A percentile compares a stretch with the other conserved stretches of the same genome.
Evolutionary conservation across 2,797 vertebrate species (phyloP).

Genomic region (Peromyscus attwateri): DNA sequence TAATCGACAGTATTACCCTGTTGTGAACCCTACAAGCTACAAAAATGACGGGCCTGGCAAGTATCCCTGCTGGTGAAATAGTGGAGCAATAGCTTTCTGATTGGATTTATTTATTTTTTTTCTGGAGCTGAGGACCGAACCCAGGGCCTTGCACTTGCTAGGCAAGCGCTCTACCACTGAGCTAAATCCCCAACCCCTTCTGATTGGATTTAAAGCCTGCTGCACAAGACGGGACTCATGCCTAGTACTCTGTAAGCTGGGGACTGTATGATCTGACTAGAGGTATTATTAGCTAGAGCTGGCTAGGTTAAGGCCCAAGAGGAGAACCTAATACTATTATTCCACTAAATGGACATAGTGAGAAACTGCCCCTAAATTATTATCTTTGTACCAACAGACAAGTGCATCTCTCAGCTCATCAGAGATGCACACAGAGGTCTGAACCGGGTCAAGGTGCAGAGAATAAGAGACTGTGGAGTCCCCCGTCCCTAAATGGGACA

Average conservation of each 20-base stretch:
- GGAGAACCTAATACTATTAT: not conserved
- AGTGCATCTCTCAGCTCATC: not conserved
- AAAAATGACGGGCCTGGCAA: not conserved
- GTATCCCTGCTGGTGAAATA: not conserved
- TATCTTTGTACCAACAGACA: not conserved
- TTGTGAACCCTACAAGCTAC: not conserved
- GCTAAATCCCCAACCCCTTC: no score
- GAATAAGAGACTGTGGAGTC: not conserved
- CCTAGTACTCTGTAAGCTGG: not conserved
- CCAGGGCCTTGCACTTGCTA: no score
- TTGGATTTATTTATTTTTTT: not conserved
- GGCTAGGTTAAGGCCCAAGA: not conserved
- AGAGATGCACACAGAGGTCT: not conserved
- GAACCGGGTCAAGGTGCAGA: not conserved
- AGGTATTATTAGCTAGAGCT: not conserved
- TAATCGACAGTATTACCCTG: no score
- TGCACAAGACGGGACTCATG: not conserved
- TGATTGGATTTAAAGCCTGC: not conserved
- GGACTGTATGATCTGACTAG: not conserved
- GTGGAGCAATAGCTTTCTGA: not conserved
- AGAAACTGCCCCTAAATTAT: not conserved
- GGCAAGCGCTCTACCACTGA: no score
- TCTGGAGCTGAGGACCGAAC: no score
- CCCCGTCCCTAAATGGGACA: not conserved
- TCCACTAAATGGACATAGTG: not conserved